Conservation (phyloP, 2,113 vertebrate species). For the Onychostoma macrolepis region DNA sequence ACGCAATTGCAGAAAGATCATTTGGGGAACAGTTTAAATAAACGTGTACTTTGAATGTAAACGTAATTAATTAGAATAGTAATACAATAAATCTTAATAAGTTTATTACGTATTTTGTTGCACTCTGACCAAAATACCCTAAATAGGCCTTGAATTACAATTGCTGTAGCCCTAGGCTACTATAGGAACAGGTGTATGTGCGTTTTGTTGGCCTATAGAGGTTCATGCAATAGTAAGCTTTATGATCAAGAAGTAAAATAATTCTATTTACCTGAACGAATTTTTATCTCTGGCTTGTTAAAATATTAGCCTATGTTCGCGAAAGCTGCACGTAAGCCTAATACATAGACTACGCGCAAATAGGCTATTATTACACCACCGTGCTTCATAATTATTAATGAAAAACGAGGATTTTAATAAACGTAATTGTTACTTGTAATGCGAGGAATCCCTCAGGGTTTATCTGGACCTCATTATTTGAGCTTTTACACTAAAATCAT, state of each 20-base stretch:
- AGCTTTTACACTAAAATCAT: conserved; percentile 61
- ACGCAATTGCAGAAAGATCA: not conserved
- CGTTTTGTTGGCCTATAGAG: not conserved
- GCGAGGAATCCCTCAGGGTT: conserved; percentile 1
- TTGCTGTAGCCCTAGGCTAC: not conserved
- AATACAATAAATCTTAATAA: not conserved
- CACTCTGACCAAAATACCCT: not conserved
- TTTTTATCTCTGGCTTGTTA: not conserved
- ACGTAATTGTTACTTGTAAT: not conserved
- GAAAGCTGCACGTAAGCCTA: not conserved
- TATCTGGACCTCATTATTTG: conserved; percentile 55
- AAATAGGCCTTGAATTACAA: not conserved
- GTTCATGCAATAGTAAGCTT: not conserved
- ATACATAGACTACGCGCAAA: not conserved
- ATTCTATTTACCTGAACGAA: not conserved
- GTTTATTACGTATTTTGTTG: not conserved
- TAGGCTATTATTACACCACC: not conserved
- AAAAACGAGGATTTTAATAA: conserved; percentile 15
- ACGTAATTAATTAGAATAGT: not conserved
- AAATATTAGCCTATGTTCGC: not conserved
- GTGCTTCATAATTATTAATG: conserved; percentile 3
- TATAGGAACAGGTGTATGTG: not conserved
- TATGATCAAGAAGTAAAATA: not conserved
- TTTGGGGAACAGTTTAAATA: not conserved
- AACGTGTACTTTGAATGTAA: not conserved